Percentiles rank a stretch among this genome's conserved stretches.
Conservation (phyloP, 1,140 invertebrate species). For the Cydia strobilella region DNA sequence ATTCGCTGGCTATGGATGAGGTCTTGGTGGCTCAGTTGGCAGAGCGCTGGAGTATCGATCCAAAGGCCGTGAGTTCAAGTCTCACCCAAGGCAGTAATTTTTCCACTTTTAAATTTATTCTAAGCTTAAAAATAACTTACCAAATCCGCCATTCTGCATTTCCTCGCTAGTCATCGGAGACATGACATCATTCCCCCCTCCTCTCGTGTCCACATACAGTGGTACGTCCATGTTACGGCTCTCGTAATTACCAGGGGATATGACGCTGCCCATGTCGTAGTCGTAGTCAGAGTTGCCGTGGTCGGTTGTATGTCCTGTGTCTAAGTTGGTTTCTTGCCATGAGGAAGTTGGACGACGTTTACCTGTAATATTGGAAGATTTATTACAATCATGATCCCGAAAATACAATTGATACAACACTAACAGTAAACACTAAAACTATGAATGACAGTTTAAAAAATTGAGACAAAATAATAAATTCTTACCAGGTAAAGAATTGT, state of each 20-base stretch:
- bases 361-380: slow-evolving; percentile 44
- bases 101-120: too few species aligned
- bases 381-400: not conserved
- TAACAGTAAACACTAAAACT: not conserved
- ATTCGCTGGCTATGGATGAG: too few species aligned
- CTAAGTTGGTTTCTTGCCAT: slow-evolving; percentile 95
- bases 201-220: slow-evolving; percentile 80
- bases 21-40: too few species aligned
- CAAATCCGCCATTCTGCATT: slow-evolving; percentile 76
- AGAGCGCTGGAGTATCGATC: too few species aligned
- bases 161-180: slow-evolving; percentile 76
- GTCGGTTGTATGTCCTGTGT: slow-evolving; percentile 86
- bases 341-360: slow-evolving; percentile 76
- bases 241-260: slow-evolving; percentile 56
- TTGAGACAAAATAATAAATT: not conserved
- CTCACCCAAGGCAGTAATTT: too few species aligned
- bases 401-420: too few species aligned
- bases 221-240: slow-evolving; percentile 63
- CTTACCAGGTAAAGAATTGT: slow-evolving; percentile 61
- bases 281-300: slow-evolving; percentile 76
- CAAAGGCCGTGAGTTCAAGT: too few species aligned
- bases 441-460: not conserved
- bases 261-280: slow-evolving; percentile 47
- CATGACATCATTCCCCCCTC: slow-evolving; percentile 51
- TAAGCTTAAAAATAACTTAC: slow-evolving; percentile 57